These are phyloP conservation scores for Lethenteron reissneri DNA, from an alignment of 2,113 vertebrate species.

Conservation along the genomic window DNA sequence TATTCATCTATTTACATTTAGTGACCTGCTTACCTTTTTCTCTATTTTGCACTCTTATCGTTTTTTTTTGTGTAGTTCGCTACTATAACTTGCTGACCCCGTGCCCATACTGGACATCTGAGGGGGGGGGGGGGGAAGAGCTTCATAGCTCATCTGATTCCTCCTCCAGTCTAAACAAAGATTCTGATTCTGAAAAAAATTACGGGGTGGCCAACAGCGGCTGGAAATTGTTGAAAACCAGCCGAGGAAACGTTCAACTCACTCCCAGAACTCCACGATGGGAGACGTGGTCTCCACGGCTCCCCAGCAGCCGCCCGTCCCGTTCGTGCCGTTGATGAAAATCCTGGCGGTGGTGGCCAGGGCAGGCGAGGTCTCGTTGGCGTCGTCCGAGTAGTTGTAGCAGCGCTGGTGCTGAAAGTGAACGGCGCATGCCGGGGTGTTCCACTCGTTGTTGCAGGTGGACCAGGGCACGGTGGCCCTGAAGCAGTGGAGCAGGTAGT, in stretches of 20 bases:
- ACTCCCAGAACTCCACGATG: slow-evolving; percentile 47
- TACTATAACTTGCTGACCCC: too few relatives aligned
- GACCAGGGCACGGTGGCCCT: slow-evolving; percentile 31
- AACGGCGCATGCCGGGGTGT: slow-evolving; percentile 29
- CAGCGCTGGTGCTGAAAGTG: slow-evolving; percentile 25
- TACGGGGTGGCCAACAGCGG: too few relatives aligned
- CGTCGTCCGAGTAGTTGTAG: slow-evolving; percentile 20
- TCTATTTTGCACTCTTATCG: too few relatives aligned
- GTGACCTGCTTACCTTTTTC: too few relatives aligned
- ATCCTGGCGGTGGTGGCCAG: neutral
- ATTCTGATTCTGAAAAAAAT: too few relatives aligned
- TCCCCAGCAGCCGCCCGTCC: slow-evolving; percentile 28
- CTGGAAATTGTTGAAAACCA: too few relatives aligned
- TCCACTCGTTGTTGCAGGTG: slow-evolving; percentile 35
- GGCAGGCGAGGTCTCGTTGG: slow-evolving; percentile 15
- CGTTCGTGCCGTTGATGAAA: slow-evolving; percentile 16
- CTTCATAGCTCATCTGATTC: too few relatives aligned
- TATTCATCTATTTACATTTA: too few relatives aligned
- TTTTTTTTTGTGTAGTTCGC: too few relatives aligned
- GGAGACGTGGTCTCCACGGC: slow-evolving; percentile 22
- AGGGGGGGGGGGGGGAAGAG: too few relatives aligned
- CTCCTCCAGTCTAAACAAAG: too few relatives aligned
- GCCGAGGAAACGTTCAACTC: slow-evolving; percentile 14
- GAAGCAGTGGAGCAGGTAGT: slow-evolving; percentile 43
- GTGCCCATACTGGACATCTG: too few relatives aligned